phyloP scores from a whole-genome alignment of 2,888 invertebrate species.

The Drosophila neotestacea region DNA sequence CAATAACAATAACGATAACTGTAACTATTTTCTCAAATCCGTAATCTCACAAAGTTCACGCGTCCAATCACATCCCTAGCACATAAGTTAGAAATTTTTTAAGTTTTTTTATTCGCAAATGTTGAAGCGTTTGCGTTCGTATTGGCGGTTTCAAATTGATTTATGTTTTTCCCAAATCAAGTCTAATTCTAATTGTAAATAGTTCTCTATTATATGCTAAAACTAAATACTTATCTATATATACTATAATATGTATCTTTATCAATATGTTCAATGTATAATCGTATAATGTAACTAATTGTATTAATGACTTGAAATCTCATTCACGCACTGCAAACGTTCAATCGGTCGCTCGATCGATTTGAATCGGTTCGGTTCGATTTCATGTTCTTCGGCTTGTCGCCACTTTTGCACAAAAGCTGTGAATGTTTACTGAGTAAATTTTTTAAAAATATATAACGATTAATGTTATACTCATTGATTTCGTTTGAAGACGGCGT shows the following conservation, averaged over 20 bases:
- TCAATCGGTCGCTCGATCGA: slow-evolving; percentile 34
- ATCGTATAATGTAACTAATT: slow-evolving; percentile 50
- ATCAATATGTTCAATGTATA: slow-evolving; percentile 54
- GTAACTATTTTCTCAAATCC: slow-evolving; percentile 27
- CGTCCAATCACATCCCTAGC: slow-evolving; percentile 55
- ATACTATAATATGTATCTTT: slow-evolving; percentile 21
- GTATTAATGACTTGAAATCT: slow-evolving; percentile 67
- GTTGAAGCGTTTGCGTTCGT: slow-evolving; percentile 68
- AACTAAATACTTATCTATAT: slow-evolving; percentile 5
- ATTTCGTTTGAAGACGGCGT: slow-evolving; percentile 29
- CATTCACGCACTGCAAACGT: slow-evolving; percentile 60
- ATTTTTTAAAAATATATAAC: slow-evolving; percentile 58
- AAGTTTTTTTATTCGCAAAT: slow-evolving; percentile 53
- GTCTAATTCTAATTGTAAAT: slow-evolving; percentile 61
- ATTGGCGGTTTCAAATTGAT: slow-evolving; percentile 35
- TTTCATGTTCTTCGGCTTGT: slow-evolving; percentile 61
- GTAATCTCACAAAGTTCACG: slow-evolving; percentile 48
- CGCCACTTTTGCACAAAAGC: slow-evolving; percentile 65
- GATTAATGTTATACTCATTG: slow-evolving; percentile 33
- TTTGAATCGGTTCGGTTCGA: slow-evolving; percentile 44
- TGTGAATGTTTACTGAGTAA: slow-evolving; percentile 81
- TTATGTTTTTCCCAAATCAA: slow-evolving; percentile 35
- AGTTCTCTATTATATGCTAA: slow-evolving; percentile 45
- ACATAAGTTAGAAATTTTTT: slow-evolving; percentile 48
- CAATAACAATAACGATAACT: slow-evolving; percentile 12